Base-by-base conservation (phyloP, 2,797 vertebrate species). In the Threskiornis aethiopicus region DNA sequence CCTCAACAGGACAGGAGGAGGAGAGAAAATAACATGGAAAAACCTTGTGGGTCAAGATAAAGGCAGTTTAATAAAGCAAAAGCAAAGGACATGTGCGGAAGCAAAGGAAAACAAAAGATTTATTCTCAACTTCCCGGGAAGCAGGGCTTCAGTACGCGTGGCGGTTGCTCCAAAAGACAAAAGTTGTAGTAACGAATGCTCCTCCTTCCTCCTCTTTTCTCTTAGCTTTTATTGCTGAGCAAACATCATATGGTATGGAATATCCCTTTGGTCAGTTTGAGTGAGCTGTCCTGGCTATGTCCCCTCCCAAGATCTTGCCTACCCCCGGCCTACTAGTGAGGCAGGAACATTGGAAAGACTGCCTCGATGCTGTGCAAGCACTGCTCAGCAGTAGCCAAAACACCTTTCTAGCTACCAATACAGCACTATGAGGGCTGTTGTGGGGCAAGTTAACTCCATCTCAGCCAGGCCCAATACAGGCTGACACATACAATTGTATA, bases 151-250 rank as follows among this genome's bases (percentile, higher is more conserved):
- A n/a, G 57, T 35, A 58, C 5, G 4, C 3, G 2, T 16, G 25
- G 22, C 7, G 10, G n/a, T 58, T 35, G 14, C 57, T 35, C 22
- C 2, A 7, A n/a, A 58, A 35, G 10, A 35, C n/a, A 35, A 21
- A n/a, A 0, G 5, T 10, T 6, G 2, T 35, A 35, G 25, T 25
- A 58, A 58, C 1, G 2, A 58, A 35, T 35, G 57, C 7, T 3
- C 18, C 22, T 5, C 21, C 57, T 2, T 17, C 33, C 20, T 7
- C 14, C 14, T 10, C n/a, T 14, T 35, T 58, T 16, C n/a, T 35
- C 15, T 58, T 35, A 16, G 22, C 22, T 35, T 35, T 58, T 58
- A 58, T 58, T 35, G n/a, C n/a, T 35, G n/a, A 35, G 22, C 22
- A 25, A 22, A 35, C 1, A 1, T 35, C 10, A 35, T 35, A 25